Evolutionary conservation across 2,113 vertebrate species (phyloP).

Genomic region (Platichthys flesus): DNA sequence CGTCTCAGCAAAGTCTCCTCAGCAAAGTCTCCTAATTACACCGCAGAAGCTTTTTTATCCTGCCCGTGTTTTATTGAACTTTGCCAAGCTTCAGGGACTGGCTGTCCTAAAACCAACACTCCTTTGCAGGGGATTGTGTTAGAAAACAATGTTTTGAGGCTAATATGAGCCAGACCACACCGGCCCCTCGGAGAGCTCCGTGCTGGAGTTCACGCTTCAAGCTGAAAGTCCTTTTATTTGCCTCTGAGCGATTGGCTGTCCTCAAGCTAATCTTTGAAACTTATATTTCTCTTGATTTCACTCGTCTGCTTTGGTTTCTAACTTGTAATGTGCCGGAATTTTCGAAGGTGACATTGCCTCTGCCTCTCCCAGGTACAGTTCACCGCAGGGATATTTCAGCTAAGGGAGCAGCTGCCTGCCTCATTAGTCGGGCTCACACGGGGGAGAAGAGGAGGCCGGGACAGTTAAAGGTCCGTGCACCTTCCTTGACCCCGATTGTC

Average conservation of each 20-base stretch:
- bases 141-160: conserved; percentile 35
- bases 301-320: conserved; percentile 33
- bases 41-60: conserved; percentile 62
- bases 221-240: neutral
- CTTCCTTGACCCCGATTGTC: conserved; percentile 71
- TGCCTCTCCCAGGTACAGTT: conserved; percentile 62
- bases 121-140: conserved; percentile 22
- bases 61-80: conserved; percentile 62
- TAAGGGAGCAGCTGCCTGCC: conserved; percentile 72
- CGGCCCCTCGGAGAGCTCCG: conserved; percentile 22
- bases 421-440: conserved; percentile 74
- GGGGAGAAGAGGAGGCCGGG: conserved; percentile 53
- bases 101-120: conserved; percentile 52
- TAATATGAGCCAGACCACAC: conserved; percentile 40
- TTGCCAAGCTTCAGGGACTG: conserved; percentile 49
- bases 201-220: conserved; percentile 32
- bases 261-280: conserved; percentile 24
- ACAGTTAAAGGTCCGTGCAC: conserved; percentile 63
- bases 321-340: conserved; percentile 53
- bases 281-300: no score
- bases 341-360: conserved; percentile 81
- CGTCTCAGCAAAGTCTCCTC: conserved; percentile 72
- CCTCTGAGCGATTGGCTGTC: conserved; percentile 15
- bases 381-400: conserved; percentile 65
- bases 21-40: conserved; percentile 77